A percentile compares a stretch with the other conserved stretches of the same genome.
These are phyloP conservation scores for Steinernema hermaphroditum DNA, from an alignment of 2,888 invertebrate genomes.

Conservation along the genomic window DNA sequence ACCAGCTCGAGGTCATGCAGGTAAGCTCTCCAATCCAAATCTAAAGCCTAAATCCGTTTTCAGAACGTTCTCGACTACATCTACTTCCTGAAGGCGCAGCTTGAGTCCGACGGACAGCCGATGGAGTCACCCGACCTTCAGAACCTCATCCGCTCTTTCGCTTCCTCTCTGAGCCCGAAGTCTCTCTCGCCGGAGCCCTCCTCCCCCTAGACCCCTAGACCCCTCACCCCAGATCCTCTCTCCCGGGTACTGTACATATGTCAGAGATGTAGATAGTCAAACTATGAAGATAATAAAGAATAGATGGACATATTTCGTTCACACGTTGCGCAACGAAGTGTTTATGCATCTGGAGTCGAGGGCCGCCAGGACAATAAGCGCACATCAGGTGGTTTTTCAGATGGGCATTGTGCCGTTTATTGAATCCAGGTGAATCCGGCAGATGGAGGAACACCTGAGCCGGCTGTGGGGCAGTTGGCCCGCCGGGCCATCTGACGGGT, in stretches of 20 bases:
- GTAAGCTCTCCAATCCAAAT: slow-evolving; percentile 13
- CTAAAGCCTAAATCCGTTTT: not conserved
- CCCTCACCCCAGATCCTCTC: not conserved
- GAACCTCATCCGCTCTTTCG: not conserved
- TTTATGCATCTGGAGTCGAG: not conserved
- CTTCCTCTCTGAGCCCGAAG: not conserved
- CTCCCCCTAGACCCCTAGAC: not conserved
- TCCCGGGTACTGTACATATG: slow-evolving; percentile 16
- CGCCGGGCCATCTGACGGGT: not conserved
- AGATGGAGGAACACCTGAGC: slow-evolving; percentile 25
- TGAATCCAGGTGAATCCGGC: slow-evolving; percentile 25
- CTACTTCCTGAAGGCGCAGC: slow-evolving; percentile 3
- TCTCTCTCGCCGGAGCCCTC: not conserved
- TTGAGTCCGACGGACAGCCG: not conserved
- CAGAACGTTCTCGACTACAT: slow-evolving; percentile 32
- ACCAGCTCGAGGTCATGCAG: slow-evolving; percentile 36
- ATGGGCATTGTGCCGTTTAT: slow-evolving; percentile 21
- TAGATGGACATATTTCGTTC: not conserved
- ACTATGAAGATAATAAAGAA: not conserved
- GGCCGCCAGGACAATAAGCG: not conserved
- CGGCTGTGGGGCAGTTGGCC: not conserved
- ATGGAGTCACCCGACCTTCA: not conserved
- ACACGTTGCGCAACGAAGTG: not conserved
- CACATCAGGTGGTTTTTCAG: slow-evolving; percentile 7
- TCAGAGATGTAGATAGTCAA: not conserved